Base-by-base conservation (phyloP, 1,140 invertebrate genomes). In the Centruroides sculpturatus region DNA sequence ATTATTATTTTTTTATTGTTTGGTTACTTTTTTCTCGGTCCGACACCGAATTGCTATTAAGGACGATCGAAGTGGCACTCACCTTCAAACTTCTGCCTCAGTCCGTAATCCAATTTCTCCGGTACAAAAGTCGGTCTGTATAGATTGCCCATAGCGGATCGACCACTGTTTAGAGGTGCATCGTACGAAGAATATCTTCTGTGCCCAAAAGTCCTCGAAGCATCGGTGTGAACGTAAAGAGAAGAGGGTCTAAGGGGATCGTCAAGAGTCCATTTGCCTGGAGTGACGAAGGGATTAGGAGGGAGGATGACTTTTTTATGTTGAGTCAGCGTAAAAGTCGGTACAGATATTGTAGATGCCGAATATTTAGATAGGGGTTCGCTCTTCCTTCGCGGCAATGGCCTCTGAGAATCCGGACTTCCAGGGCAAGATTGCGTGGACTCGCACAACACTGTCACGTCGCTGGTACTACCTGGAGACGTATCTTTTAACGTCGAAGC, bases 41-140 rank as follows among this genome's bases (percentile, higher is more conserved):
- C 41, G 41, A 41, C 41, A 41, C 8, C 41, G 41, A 41, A 41
- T 41, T 41, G 41, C 41, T 41, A 41, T 41, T 41, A 41, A 41
- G 41, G 41, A 41, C 41, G 41, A 41, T 41, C 41, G 41, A 41
- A 41, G 5, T 41, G 5, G 5, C 10, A 70, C 72, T 80, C 77
- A 89, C 88, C 89, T 85, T 92, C 86, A 75, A 90, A 91, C 75
- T 87, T 89, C 75, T 91, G 86, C 70, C 85, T 86, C 50, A 86
- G 77, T 70, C 83, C 81, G 74, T 85, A 88, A 75, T 89, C 83
- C 66, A 91, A 75, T 74, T 89, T 90, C 71, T 88, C 85, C 5
- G 87, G 86, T 60, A 87, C 82, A 72, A 85, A 85, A 71, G 84
- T 85, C 49, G 85, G 84, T 63, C 82, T 80, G 58, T 75, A 41